Base-by-base conservation (phyloP, 2,113 vertebrate genomes). In the Neogobius melanostomus region DNA sequence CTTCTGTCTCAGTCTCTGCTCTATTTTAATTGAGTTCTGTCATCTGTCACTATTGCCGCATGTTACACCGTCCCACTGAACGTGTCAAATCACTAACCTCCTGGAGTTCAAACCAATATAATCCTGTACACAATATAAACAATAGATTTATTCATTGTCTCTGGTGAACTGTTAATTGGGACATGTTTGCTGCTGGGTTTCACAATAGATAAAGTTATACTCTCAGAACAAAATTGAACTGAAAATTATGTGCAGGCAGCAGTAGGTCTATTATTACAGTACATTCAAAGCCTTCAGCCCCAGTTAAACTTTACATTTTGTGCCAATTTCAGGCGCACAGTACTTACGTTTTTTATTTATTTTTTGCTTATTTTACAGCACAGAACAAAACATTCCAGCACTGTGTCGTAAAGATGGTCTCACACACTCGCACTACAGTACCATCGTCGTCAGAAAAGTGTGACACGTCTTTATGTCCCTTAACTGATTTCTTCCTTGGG, bases 81-180 rank as follows among this genome's bases (percentile, higher is more conserved):
- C 53, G 77, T 72, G 43, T 77, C 56, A 67, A 54, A 46, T 59
- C 64, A 60, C 56, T 83, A 78, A 75, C 68, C 15, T 54, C 36
- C 28, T 60, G 62, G 49, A 48, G 36, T 12, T 61, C 42, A 8
- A 14, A n/a, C 36, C 8, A 1, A 8, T 44, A 61, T 45, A 61
- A 9, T n/a, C 59, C 59, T 61, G 10, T 8, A 61, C 59, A 61
- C 59, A 45, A 16, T 57, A 57, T 42, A 59, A 59, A 59, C 42
- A 59, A 59, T 42, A 42, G 11, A 59, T 59, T 59, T 59, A 59
- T 59, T 59, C 56, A 59, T 42, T 42, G 56, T 59, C 56, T 59
- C 54, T 54, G 9, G 4, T 56, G 53, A 28, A 28, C 53, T 56
- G 56, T 59, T 59, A 43, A 42, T 36, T 42, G 28, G 6, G 28